phyloP scores from a whole-genome alignment of 2,113 vertebrate species.

The Damaliscus lunatus region DNA sequence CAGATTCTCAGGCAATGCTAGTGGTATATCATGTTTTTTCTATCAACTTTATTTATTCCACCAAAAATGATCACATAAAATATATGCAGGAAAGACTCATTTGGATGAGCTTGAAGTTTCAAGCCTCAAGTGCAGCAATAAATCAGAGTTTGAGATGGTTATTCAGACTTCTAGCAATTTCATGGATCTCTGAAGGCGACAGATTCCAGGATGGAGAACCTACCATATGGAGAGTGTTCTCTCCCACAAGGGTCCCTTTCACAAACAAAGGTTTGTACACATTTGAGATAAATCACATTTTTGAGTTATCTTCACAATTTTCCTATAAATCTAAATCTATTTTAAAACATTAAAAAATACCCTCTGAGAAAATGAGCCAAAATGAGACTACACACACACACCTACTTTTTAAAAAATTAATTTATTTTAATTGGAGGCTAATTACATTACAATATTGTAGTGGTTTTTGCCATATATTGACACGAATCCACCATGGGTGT shows the following conservation, averaged over 20 bases:
- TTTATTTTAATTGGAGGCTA: not conserved
- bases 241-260: not conserved
- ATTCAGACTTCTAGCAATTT: not conserved
- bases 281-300: not conserved
- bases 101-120: not conserved
- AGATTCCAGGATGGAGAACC: not conserved
- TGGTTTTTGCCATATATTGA: not conserved
- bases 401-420: not conserved
- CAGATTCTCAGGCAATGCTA: not conserved
- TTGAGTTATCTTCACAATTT: not conserved
- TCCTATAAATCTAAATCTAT: not conserved
- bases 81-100: not conserved
- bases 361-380: not conserved
- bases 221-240: not conserved
- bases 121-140: not conserved
- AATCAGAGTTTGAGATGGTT: not conserved
- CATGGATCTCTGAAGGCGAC: not conserved
- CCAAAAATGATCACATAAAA: not conserved
- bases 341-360: not conserved
- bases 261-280: not conserved
- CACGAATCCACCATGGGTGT: not conserved
- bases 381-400: not conserved
- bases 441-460: not conserved
- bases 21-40: not conserved
- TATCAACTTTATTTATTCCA: not conserved